These are phyloP conservation scores for Zapornia atra DNA, from an alignment of 2,113 vertebrate genomes.

Conservation along the genomic window DNA sequence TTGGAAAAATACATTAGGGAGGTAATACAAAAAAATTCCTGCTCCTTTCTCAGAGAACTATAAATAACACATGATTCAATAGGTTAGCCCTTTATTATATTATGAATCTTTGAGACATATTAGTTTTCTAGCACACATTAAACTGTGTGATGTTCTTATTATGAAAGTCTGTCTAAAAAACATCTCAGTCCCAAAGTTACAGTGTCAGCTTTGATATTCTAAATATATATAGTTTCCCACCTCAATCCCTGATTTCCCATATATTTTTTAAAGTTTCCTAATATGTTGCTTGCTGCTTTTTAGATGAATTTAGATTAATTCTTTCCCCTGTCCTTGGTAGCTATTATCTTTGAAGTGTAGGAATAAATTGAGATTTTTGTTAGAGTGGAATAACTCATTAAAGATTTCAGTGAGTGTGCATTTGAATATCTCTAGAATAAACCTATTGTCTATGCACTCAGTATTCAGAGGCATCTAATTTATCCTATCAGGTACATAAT, in stretches of 20 bases:
- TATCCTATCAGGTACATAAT: background rate
- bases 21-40: background rate
- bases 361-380: background rate
- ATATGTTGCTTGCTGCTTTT: background rate
- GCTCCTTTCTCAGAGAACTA: background rate
- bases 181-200: background rate
- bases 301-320: background rate
- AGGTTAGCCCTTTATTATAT: background rate
- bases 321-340: background rate
- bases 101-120: background rate
- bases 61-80: conserved; percentile 31
- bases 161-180: background rate
- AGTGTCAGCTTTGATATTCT: background rate
- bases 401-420: background rate
- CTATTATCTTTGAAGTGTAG: background rate
- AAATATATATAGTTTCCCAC: background rate
- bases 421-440: background rate
- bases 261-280: background rate
- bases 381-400: background rate
- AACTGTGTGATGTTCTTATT: background rate
- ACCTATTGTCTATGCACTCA: background rate
- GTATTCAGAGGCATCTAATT: background rate
- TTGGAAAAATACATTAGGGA: background rate
- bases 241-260: background rate
- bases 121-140: conserved; percentile 7